These are phyloP conservation scores for Trigoniulus corallinus DNA, from an alignment of 1,140 invertebrate species.

Conservation along the genomic window DNA sequence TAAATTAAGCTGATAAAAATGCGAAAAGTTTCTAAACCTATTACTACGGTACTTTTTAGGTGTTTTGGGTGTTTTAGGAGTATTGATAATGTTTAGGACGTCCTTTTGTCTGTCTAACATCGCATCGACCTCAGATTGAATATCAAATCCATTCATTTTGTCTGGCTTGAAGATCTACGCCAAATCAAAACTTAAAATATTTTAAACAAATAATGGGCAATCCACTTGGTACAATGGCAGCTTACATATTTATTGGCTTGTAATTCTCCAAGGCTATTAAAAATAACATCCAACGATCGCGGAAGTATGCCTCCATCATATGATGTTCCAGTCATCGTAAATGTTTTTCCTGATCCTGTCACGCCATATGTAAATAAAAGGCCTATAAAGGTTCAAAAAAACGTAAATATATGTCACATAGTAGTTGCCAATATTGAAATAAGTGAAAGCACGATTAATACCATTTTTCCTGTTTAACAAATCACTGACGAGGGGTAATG, in stretches of 20 bases:
- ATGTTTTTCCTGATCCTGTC: slow-evolving; percentile 89
- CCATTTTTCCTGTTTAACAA: slow-evolving; percentile 52
- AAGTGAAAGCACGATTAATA: slow-evolving; percentile 12
- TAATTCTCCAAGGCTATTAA: slow-evolving; percentile 62
- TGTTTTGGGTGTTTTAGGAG: slow-evolving; percentile 4
- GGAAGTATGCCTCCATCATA: slow-evolving; percentile 72
- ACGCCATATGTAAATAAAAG: slow-evolving; percentile 91
- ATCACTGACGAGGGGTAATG: slow-evolving; percentile 63
- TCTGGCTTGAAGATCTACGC: slow-evolving; percentile 76
- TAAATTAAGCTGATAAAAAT: too few species aligned
- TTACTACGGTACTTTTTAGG: too few species aligned
- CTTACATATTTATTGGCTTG: slow-evolving; percentile 31
- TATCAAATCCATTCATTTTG: slow-evolving; percentile 81
- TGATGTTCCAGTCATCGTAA: slow-evolving; percentile 71
- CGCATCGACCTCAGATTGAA: slow-evolving; percentile 72
- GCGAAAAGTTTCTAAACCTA: too few species aligned
- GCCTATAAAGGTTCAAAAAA: slow-evolving; percentile 19
- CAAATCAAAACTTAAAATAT: background rate
- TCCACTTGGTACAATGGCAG: too few species aligned
- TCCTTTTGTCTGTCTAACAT: slow-evolving; percentile 51
- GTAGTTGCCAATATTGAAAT: background rate
- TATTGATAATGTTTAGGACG: background rate
- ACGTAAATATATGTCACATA: slow-evolving; percentile 1
- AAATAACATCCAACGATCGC: slow-evolving; percentile 73
- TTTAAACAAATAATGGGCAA: background rate